phyloP scores from a whole-genome alignment of 2,888 invertebrate species.

The Oligia latruncula region DNA sequence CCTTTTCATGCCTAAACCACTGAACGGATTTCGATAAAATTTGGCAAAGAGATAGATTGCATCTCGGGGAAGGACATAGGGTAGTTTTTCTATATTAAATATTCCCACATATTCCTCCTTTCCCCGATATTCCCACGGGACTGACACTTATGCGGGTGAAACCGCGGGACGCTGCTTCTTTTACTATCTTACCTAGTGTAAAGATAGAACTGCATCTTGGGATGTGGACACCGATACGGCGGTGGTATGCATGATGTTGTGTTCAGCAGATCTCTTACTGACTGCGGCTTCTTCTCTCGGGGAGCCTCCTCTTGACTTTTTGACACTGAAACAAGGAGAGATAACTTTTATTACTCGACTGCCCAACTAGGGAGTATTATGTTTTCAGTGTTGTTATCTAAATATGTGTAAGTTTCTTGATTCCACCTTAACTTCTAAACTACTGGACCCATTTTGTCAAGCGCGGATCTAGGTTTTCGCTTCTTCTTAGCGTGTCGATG shows the following conservation, averaged over 20 bases:
- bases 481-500: too few relatives aligned
- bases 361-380: not conserved
- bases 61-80: too few relatives aligned
- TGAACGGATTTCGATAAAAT: too few relatives aligned
- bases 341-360: not conserved
- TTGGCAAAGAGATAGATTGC: too few relatives aligned
- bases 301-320: conserved; percentile 79
- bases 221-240: conserved; percentile 95
- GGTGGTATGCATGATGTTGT: conserved; percentile 95
- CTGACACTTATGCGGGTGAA: too few relatives aligned
- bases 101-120: too few relatives aligned
- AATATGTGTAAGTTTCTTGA: not conserved
- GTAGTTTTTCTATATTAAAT: too few relatives aligned
- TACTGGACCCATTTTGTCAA: too few relatives aligned
- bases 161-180: not conserved
- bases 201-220: conserved; percentile 94
- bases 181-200: conserved; percentile 92
- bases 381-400: not conserved
- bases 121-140: too few relatives aligned
- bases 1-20: too few relatives aligned
- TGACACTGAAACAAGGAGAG: conserved; percentile 76
- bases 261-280: conserved; percentile 92
- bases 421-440: not conserved
- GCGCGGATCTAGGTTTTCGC: too few relatives aligned
- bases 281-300: conserved; percentile 88